Evolutionary conservation across 2,113 vertebrate genomes (phyloP), one percentile per base, ranked within the genome.

Genomic region (Leucoraja erinaceus): DNA sequence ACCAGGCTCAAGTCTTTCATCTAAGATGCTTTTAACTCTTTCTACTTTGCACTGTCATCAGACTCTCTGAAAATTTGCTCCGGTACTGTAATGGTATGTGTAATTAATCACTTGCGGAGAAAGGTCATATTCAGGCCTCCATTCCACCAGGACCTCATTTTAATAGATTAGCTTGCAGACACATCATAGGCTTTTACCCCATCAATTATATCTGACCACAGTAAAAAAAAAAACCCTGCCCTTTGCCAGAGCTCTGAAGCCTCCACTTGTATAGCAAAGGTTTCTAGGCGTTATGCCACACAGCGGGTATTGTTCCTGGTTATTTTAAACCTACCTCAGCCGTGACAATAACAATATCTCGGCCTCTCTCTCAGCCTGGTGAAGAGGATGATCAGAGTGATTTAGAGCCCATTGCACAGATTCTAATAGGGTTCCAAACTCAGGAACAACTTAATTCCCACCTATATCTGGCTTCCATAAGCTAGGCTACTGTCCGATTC

Each of bases 161-260:
- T 70, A 20, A n/a, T 61, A 68, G 25, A 68, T 90, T 61, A 70
- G 86, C 14, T 8, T 90, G 68, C 31, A 90, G 61, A 9, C 63
- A 70, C 16, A 33, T 68, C 63, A 90, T 90, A n/a, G 33, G n/a
- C 16, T 90, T 90, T 68, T n/a, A 90, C 22, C 86, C 66, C 38
- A 90, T 90, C 86, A 90, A 90, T 90, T 68, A 90, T 68, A 68
- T 70, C 86, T 83, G 16, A 59, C 11, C 79, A 83, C 79, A 83
- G 7, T 83, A 20, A 90, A 66, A 38, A 68, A 68, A 18, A 90
- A 90, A 90, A 33, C 86, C 0, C 20, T 66, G 61, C 63, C 3
- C 20, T 70, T 68, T 38, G n/a, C n/a, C 61, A 22, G 14, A 4
- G 61, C 63, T 68, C 56, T 31, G 61, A 88, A 16, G 12, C 59